Evolutionary conservation across 1,140 invertebrate genomes (phyloP).

Genomic region (Drosophila nebulosa): DNA sequence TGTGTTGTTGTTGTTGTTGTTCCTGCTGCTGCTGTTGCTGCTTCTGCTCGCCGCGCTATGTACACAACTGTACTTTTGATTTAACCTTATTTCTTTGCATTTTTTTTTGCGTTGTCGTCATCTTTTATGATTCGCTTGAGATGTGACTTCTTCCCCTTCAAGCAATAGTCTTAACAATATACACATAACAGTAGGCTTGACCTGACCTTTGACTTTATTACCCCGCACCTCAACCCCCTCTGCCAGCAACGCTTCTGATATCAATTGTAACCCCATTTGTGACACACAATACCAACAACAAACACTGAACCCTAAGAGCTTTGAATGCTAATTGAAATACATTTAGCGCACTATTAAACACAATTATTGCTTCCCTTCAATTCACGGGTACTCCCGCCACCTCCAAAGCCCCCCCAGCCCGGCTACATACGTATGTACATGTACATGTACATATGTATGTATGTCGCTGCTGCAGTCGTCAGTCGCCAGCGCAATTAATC

Average conservation of each 20-base stretch:
- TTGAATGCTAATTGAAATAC: constrained; percentile 67
- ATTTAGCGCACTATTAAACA: constrained; percentile 76
- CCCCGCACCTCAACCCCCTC: background rate
- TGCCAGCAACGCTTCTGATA: background rate
- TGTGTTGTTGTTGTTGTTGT: constrained; percentile 52
- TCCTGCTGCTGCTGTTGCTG: constrained; percentile 46
- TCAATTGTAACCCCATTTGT: constrained; percentile 32
- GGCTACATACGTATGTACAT: too few species aligned
- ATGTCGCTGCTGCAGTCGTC: constrained; percentile 2
- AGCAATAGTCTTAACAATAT: too few species aligned
- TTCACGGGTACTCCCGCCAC: background rate
- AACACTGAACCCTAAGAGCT: constrained; percentile 25
- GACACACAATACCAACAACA: constrained; percentile 26
- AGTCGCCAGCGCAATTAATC: constrained; percentile 49
- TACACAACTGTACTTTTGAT: constrained; percentile 80
- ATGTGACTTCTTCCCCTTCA: background rate
- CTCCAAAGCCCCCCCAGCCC: background rate
- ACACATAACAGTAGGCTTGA: constrained; percentile 11
- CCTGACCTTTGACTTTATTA: background rate
- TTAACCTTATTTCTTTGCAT: constrained; percentile 76
- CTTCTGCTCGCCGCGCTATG: constrained; percentile 71
- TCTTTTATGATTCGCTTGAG: constrained; percentile 11
- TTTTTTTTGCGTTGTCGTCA: constrained; percentile 56
- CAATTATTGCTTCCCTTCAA: constrained; percentile 47
- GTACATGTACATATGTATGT: too few species aligned